These are phyloP conservation scores for Zosterops lateralis DNA, from an alignment of 2,113 vertebrate genomes.

Conservation along the genomic window DNA sequence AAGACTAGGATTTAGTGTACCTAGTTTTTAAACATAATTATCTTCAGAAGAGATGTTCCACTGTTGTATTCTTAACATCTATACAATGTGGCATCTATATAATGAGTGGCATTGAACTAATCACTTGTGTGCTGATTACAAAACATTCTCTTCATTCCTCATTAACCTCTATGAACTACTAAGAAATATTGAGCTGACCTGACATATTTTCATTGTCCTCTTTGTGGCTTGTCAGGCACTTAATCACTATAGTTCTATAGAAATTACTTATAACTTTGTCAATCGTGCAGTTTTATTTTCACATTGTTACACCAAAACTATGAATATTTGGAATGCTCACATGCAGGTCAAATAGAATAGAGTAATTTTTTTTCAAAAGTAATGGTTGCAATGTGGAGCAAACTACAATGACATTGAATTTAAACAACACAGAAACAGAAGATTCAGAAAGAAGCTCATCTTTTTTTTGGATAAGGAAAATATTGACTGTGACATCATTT, in stretches of 20 bases:
- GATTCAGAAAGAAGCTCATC: background rate
- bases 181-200: slow-evolving; percentile 5
- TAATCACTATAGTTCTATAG: background rate
- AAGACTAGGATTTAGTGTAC: background rate
- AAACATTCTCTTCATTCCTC: background rate
- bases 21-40: background rate
- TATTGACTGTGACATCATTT: background rate
- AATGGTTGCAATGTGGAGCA: background rate
- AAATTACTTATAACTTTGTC: background rate
- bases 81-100: background rate
- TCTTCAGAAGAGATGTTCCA: background rate
- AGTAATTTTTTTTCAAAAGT: background rate
- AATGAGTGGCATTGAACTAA: background rate
- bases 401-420: background rate
- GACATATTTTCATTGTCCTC: background rate
- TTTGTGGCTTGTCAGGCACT: background rate
- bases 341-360: background rate
- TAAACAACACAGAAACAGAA: background rate
- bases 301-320: background rate
- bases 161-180: background rate
- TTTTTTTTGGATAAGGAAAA: background rate
- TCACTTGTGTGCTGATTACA: background rate
- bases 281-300: background rate
- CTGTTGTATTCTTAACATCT: background rate
- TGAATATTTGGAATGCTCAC: background rate